Evolutionary conservation across 1,140 invertebrate genomes (phyloP), one percentile per base, ranked within the genome.

Genomic region (Mylabris phalerata): DNA sequence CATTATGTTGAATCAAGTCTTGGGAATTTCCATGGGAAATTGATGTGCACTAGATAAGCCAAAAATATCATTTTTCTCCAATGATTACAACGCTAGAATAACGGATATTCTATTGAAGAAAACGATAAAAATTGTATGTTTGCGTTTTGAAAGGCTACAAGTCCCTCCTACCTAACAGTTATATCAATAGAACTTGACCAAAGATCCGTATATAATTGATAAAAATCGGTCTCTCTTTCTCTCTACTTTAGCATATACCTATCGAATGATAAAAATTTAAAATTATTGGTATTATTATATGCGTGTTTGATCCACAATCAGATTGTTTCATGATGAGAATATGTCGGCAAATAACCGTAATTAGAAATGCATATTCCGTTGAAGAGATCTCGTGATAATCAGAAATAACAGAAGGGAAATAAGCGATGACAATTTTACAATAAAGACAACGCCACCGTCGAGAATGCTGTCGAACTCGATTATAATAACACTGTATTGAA

Each of bases 301-400:
- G 50, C 45, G 19, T 19, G 19, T 44, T 11, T 41, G 42, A 45
- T 45, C 44, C 39, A 45, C 45, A 32, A 54, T 54, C 39, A 11
- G 40, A n/a, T 32, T 32, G 51, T 54, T 45, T 54, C n/a, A 38
- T 46, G 9, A 54, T 44, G 51, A 38, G 32, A 32, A 27, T 41
- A 25, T 39, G 25, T 38, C 9, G 13, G 57, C 57, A 60, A 63
- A 63, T 63, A 60, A 57, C 62, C 54, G 45, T 60, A 60, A 63
- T 63, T 57, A 59, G 58, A 51, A 60, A 54, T 60, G 55, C 51
- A 63, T 58, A 63, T 63, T 63, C 61, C 52, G 3, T 32, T 13
- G 19, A 19, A 19, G 19, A 19, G 19, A 19, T 19, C 19, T 19
- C 19, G 19, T 19, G 19, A 19, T 19, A 19, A 19, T 19, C 19